Base-by-base conservation (phyloP, 2,113 vertebrate species). In the Trematocara macrostoma region DNA sequence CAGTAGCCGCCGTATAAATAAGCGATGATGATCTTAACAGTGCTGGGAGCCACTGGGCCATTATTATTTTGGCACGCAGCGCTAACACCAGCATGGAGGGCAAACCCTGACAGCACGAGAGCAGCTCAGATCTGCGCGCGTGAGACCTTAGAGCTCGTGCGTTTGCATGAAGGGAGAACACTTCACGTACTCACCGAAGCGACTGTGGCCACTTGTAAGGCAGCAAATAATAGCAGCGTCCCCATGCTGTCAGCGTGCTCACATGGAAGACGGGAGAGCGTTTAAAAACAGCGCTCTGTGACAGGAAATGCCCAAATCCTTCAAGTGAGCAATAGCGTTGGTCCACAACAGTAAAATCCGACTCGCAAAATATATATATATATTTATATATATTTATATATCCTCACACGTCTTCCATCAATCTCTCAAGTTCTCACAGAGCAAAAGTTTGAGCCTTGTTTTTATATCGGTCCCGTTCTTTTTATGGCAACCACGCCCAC, bases 171-270 rank as follows among this genome's bases (percentile, higher is more conserved):
- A 71, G n/a, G 56, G 29, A 82, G 20, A 35, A 26, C 78, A 35
- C 26, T 26, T 29, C 53, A 59, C 2, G 47, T 16, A 95, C 96
- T 96, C n/a, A 96, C 96, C 95, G 90, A 79, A 5, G 76, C 40
- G 78, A 95, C 85, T 31, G 91, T 80, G 56, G 85, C 76, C 87
- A 91, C 59, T n/a, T 92, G 88, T 18, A 95, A 53, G 38, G 91
- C 88, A 26, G 91, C 45, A 55, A 94, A 49, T 14, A 94, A 86
- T 9, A 96, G 47, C 88, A 95, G 87, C 74, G 83, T 90, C 87
- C 92, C 93, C 96, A 96, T 96, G 88, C 78, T 93, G 91, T 86
- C 88, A 89, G 88, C 69, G 71, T 83, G 71, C 53, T 89, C 87
- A 81, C 89, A 87, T 80, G 74, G 23, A 86, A 84, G 53, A 78